Evolutionary conservation across 2,113 vertebrate genomes (phyloP).

Genomic region (Brachyhypopomus occidentalis): DNA sequence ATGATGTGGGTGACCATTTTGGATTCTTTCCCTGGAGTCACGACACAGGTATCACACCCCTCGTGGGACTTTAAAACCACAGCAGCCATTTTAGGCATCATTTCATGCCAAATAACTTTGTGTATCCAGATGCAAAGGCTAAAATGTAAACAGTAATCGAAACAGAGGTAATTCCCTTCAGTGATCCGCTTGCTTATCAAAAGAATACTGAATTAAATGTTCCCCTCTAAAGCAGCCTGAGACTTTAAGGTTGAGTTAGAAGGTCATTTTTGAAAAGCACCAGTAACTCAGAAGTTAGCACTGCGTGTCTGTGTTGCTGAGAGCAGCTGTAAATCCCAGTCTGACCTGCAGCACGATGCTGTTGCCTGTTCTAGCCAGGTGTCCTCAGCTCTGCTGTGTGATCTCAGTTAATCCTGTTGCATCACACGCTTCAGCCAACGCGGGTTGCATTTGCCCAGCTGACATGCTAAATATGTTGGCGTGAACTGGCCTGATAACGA

Average conservation of each 20-base stretch:
- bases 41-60: not conserved
- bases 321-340: not conserved
- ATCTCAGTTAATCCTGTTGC: slow-evolving; percentile 25
- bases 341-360: not conserved
- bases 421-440: slow-evolving; percentile 31
- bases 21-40: not conserved
- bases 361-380: not conserved
- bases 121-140: not conserved
- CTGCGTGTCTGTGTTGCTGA: too few relatives aligned
- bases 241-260: not conserved
- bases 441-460: slow-evolving; percentile 18
- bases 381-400: slow-evolving; percentile 15
- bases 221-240: not conserved
- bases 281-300: too few relatives aligned
- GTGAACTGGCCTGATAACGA: slow-evolving; percentile 33
- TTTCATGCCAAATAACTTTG: not conserved
- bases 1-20: slow-evolving; percentile 45
- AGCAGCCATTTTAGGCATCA: slow-evolving; percentile 1
- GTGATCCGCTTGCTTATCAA: not conserved
- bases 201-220: too few relatives aligned
- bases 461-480: slow-evolving; percentile 30
- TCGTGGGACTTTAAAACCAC: not conserved
- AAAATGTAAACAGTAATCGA: not conserved
- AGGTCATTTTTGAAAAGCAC: too few relatives aligned
- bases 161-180: not conserved